Base-by-base conservation (phyloP, 2,888 invertebrate genomes). In the Acheta domesticus region DNA sequence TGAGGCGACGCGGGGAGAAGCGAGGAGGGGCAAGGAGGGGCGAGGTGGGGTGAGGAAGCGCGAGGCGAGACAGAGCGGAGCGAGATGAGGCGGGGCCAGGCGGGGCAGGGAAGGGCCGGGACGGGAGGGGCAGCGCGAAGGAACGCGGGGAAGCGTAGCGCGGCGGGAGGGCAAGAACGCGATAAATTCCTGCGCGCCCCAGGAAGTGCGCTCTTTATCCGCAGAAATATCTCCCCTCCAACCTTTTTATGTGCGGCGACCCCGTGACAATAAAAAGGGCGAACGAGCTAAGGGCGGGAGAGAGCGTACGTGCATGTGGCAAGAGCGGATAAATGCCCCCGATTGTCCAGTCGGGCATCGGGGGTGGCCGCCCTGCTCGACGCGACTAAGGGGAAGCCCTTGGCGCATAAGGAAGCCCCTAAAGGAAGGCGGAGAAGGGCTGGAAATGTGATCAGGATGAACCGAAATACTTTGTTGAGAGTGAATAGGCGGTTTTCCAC, bases 191-290 rank as follows among this genome's bases (percentile, higher is more conserved):
- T 62, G 62, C 4, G 62, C 14, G 62, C n/a, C 62, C 62, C 62
- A n/a, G 16, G n/a, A 62, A n/a, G 14, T n/a, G 14, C 62, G n/a
- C 62, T 62, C 62, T 62, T 62, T 62, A 62, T 62, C 62, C 62
- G 16, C 62, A 62, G 16, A 62, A 62, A 62, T 62, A 62, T 62
- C n/a, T 62, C 62, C 16, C 14, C 62, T n/a, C 16, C 62, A 62
- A 62, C 62, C 62, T 19, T 62, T 62, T 62, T 62, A 62, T 62
- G 62, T 62, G 62, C 14, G 16, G 14, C 62, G 62, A 14, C 62
- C 62, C 62, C n/a, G 62, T 19, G 62, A 62, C 62, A 62, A 62
- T 62, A 62, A 62, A 62, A 62, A 62, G 62, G 62, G n/a, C 62
- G 62, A 62, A 62, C 62, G 62, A 62, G 16, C 16, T 3, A 62